Conservation (phyloP, 2,113 vertebrate genomes). For the Apeltes quadracus region DNA sequence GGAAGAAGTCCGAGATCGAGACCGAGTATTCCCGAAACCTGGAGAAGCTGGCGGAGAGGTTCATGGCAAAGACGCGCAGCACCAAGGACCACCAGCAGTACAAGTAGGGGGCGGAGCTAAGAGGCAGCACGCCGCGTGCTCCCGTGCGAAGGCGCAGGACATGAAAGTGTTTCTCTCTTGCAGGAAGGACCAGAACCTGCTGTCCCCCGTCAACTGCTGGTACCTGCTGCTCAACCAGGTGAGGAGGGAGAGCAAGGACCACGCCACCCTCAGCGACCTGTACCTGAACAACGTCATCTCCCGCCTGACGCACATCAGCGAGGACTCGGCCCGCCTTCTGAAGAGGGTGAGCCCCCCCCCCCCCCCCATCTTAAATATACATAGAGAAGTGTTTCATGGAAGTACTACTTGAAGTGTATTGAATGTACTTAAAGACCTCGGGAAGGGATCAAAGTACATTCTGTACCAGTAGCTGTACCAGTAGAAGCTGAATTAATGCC, state of each 20-base stretch:
- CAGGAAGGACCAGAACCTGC: constrained; percentile 97
- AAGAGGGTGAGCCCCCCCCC: constrained; percentile 85
- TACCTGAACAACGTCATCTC: constrained; percentile 99
- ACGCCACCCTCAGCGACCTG: constrained; percentile 95
- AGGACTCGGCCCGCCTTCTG: constrained; percentile 97
- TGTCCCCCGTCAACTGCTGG: constrained; percentile 99
- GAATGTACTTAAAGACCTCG: not conserved
- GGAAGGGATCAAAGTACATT: no score
- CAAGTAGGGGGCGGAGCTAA: constrained; percentile 84
- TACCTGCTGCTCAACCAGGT: constrained; percentile 95
- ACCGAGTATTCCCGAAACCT: constrained; percentile 97
- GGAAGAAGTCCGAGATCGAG: constrained; percentile 98
- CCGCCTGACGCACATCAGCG: constrained; percentile 97
- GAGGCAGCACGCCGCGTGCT: not conserved
- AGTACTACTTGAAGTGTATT: not conserved
- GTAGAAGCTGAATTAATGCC: no score
- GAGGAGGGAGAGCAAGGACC: constrained; percentile 97
- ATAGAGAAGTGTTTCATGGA: no score
- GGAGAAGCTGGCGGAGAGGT: constrained; percentile 96
- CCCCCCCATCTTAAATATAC: no score
- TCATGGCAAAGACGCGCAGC: constrained; percentile 98
- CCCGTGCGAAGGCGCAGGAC: no score
- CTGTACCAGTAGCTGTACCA: no score
- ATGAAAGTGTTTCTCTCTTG: not conserved
- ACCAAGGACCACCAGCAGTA: constrained; percentile 98